Conservation (phyloP, 2,113 vertebrate species). For the Atlantisia rogersi region DNA sequence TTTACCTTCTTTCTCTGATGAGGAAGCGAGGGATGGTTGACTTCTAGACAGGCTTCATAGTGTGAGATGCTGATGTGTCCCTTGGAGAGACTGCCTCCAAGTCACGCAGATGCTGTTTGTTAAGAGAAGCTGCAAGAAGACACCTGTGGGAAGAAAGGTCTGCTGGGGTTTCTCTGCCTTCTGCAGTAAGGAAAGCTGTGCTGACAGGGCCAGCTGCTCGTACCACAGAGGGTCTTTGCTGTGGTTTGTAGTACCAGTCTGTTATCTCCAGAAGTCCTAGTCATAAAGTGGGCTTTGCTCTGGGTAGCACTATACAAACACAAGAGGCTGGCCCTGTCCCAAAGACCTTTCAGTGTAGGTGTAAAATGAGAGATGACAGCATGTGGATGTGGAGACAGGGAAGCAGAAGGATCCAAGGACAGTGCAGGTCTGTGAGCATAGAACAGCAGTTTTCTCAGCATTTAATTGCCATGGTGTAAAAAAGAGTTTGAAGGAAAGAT, state of each 20-base stretch:
- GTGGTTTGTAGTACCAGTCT: neutral
- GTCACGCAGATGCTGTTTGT: neutral
- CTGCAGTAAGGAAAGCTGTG: neutral
- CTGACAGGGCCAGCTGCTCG: neutral
- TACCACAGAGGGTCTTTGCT: neutral
- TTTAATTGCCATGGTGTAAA: neutral
- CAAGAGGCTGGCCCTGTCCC: neutral
- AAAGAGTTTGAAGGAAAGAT: neutral
- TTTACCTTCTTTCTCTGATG: neutral
- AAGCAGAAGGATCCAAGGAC: neutral
- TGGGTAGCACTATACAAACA: neutral
- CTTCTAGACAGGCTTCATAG: neutral
- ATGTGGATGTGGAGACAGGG: neutral
- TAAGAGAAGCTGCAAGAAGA: neutral
- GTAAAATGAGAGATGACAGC: neutral
- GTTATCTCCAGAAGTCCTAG: neutral
- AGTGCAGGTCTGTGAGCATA: neutral
- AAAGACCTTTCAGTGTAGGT: neutral
- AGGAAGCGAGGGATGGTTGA: neutral
- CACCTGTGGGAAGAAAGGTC: neutral
- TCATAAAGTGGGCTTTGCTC: neutral
- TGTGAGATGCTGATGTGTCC: neutral
- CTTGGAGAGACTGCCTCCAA: neutral
- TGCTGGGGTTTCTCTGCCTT: neutral
- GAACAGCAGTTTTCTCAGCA: neutral